Percentiles rank a stretch among this genome's conserved stretches.
Evolutionary conservation across 2,888 invertebrate species (phyloP).

Genomic region (Linhomoeus sp.): DNA sequence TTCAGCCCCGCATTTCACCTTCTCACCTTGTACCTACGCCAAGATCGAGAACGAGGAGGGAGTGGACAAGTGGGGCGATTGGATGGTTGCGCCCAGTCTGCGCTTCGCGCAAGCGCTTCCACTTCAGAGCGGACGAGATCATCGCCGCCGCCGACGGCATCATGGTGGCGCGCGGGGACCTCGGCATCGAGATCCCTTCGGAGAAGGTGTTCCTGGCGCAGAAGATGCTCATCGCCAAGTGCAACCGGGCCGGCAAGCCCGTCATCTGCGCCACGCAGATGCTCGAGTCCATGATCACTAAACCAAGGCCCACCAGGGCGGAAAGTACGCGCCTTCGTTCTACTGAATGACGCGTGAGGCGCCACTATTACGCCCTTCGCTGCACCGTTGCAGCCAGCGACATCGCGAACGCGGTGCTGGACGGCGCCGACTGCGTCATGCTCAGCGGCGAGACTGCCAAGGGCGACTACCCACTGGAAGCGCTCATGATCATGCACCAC

Average conservation of each 20-base stretch:
- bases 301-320: constrained; percentile 80
- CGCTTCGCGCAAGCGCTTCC: too few species aligned
- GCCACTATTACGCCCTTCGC: too few species aligned
- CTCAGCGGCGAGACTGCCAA: constrained; percentile 91
- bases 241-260: constrained; percentile 81
- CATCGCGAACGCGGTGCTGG: constrained; percentile 88
- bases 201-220: constrained; percentile 89
- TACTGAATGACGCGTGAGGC: too few species aligned
- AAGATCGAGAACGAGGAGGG: constrained; percentile 99
- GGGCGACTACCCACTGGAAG: constrained; percentile 79
- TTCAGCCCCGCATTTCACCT: too few species aligned
- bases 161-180: constrained; percentile 92
- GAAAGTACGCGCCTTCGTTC: constrained; percentile 43
- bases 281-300: constrained; percentile 94
- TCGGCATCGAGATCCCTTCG: constrained; percentile 92
- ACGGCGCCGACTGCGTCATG: constrained; percentile 97
- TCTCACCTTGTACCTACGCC: too few species aligned
- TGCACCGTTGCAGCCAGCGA: constrained; percentile 16
- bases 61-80: constrained; percentile 44
- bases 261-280: constrained; percentile 86
- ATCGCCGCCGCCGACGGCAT: constrained; percentile 82
- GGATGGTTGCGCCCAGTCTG: too few species aligned
- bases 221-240: constrained; percentile 90
- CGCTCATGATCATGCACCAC: constrained; percentile 41
- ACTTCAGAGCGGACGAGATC: constrained; percentile 57